These are phyloP conservation scores for Podocnemis expansa DNA, from an alignment of 2,113 vertebrate genomes.

Conservation along the genomic window DNA sequence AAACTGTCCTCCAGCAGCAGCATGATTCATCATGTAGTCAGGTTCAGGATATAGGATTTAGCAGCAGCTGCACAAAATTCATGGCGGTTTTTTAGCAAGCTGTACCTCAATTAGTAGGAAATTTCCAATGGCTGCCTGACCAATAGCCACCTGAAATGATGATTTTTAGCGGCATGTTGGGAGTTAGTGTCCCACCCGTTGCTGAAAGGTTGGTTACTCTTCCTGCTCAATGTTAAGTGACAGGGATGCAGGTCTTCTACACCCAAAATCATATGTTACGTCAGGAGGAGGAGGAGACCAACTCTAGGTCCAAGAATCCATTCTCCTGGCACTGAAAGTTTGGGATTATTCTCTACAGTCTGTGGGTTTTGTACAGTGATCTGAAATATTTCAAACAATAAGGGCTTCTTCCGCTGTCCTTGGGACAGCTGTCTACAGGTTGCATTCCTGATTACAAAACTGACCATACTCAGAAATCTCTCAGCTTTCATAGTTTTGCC, in stretches of 20 bases:
- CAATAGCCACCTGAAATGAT: neutral
- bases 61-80: neutral
- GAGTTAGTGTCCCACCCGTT: neutral
- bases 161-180: neutral
- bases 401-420: neutral
- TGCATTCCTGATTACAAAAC: neutral
- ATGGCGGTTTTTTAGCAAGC: neutral
- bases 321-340: neutral
- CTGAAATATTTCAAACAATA: neutral
- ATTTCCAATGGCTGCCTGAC: neutral
- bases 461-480: neutral
- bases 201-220: neutral
- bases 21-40: neutral
- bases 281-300: neutral
- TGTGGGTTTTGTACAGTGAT: neutral
- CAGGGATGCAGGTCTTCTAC: neutral
- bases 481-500: neutral
- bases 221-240: neutral
- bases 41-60: neutral
- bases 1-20: neutral
- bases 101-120: neutral
- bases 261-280: neutral
- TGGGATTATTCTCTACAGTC: neutral
- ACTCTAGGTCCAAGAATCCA: neutral
- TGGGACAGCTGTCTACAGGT: neutral